These are phyloP conservation scores for Denticeps clupeoides DNA, from an alignment of 2,797 vertebrate genomes.

Conservation along the genomic window DNA sequence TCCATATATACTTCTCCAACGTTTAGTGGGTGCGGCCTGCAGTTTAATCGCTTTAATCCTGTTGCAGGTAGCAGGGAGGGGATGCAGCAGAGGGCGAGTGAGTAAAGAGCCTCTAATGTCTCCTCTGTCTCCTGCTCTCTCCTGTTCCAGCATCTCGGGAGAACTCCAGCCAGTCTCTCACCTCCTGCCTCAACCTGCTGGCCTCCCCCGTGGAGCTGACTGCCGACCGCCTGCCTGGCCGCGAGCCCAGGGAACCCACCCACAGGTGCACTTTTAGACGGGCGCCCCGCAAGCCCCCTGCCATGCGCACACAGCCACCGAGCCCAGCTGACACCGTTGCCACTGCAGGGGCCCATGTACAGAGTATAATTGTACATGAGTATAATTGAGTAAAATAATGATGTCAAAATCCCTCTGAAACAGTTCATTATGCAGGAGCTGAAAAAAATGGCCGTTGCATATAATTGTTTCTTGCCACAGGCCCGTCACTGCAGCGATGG, in stretches of 20 bases:
- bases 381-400: too few relatives aligned
- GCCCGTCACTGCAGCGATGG: neutral
- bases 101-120: too few relatives aligned
- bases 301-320: neutral
- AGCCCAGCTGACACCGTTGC: too few relatives aligned
- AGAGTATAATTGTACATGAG: too few relatives aligned
- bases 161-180: slow-evolving; percentile 84
- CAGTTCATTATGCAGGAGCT: neutral
- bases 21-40: slow-evolving; percentile 1
- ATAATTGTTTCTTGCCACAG: neutral
- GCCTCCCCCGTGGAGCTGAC: slow-evolving; percentile 66
- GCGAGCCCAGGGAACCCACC: slow-evolving; percentile 53
- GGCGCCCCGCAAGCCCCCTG: neutral
- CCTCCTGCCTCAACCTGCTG: slow-evolving; percentile 79
- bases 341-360: too few relatives aligned
- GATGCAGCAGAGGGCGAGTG: too few relatives aligned
- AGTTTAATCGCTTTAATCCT: too few relatives aligned
- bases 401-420: neutral
- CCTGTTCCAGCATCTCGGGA: slow-evolving; percentile 73
- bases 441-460: neutral
- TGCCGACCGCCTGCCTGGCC: slow-evolving; percentile 61
- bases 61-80: too few relatives aligned
- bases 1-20: neutral
- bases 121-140: too few relatives aligned
- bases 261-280: slow-evolving; percentile 65